Evolutionary conservation across 2,888 invertebrate genomes (phyloP), one percentile per base, ranked within the genome.

Genomic region (Theretra japonica): DNA sequence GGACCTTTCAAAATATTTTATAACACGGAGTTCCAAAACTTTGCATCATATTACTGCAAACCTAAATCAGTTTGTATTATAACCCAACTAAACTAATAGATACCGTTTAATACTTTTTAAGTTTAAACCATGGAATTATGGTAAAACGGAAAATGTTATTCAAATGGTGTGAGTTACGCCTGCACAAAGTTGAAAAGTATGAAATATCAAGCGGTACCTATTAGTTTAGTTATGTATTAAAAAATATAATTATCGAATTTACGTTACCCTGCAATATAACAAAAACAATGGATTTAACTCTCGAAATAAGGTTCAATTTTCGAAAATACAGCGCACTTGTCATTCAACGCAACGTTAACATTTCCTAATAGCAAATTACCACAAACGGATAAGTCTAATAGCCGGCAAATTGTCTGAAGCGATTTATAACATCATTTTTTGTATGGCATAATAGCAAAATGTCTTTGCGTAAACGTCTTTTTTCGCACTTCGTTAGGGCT

Each of bases 401-500:
- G 60, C n/a, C 60, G 11, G 28, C 15, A 62, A 62, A 62, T 28
- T 28, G 28, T 28, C 62, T 41, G 62, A 11, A 15, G 41, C 21
- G 48, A 23, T 65, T 48, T 65, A 41, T 65, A 5, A 17, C 15
- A 65, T 65, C 23, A 62, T 62, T 62, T 62, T 41, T 62, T 62
- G 23, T 65, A 21, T 1, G 15, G 23, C 23, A 23, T 65, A 41
- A 65, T 48, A 65, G 41, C n/a, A 62, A 30, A 60, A 41, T 17
- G 17, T 15, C 21, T 23, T 17, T 48, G 33, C 41, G 23, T 65
- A 48, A 41, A 48, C 41, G 65, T 23, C 41, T 48, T 41, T 62
- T 33, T 62, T 62, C 62, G 41, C 62, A 30, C 28, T n/a, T 65
- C 21, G 65, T 65, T 65, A 65, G 23, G 41, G 41, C 59, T n/a